phyloP scores from a whole-genome alignment of 2,797 vertebrate species.

The Sebastes vulpes region DNA sequence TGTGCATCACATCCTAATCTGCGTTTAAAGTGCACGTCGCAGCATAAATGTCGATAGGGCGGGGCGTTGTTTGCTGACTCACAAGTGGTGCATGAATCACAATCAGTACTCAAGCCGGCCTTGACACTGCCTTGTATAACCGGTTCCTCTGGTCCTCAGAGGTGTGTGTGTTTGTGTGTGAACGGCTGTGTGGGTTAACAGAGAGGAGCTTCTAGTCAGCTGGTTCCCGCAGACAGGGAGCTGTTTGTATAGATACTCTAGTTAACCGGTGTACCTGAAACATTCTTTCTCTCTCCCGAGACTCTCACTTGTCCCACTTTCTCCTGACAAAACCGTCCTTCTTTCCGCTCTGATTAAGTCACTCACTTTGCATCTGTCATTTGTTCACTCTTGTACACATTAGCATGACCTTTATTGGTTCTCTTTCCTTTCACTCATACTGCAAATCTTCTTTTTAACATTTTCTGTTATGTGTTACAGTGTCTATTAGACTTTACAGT shows the following conservation, averaged over 20 bases:
- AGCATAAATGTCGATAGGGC: conserved; percentile 12
- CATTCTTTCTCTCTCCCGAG: conserved; percentile 36
- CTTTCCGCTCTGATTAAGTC: conserved; percentile 42
- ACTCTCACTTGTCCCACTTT: conserved; percentile 64
- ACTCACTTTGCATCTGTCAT: conserved; percentile 21
- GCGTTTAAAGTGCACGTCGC: conserved; percentile 42
- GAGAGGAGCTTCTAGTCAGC: conserved; percentile 42
- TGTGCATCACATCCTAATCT: conserved; percentile 40
- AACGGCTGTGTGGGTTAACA: conserved; percentile 13
- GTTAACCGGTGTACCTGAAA: conserved; percentile 34
- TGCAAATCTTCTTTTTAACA: not conserved
- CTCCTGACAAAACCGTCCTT: conserved; percentile 45
- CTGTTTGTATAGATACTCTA: conserved; percentile 44
- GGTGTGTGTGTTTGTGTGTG: conserved; percentile 39
- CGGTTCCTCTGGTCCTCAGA: conserved; percentile 48
- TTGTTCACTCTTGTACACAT: conserved; percentile 22
- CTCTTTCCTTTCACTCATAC: not conserved
- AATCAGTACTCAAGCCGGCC: not conserved
- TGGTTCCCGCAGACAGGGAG: conserved; percentile 41
- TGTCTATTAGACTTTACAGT: not conserved
- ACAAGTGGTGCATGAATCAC: conserved; percentile 66
- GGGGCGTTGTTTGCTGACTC: conserved; percentile 46
- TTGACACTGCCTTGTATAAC: conserved; percentile 40
- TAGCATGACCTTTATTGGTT: conserved; percentile 46
- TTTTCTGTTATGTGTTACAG: not conserved